Evolutionary conservation across 2,888 invertebrate species (phyloP).

Genomic region (Ganaspis brasiliensis): DNA sequence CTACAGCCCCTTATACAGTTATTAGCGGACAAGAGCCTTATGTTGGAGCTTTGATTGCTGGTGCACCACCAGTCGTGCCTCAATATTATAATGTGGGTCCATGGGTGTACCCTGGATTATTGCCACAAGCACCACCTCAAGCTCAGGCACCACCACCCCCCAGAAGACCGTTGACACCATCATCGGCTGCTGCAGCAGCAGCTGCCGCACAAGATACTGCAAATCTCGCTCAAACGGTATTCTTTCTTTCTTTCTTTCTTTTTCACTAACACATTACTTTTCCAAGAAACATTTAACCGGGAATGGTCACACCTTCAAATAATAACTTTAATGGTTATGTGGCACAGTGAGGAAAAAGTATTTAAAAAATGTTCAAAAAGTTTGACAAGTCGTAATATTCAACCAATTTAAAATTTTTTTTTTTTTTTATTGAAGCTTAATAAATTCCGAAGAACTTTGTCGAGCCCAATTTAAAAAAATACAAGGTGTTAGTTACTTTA

Average conservation of each 20-base stretch:
- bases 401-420: too few relatives aligned
- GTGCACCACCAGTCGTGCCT: conserved; percentile 86
- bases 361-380: too few relatives aligned
- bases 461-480: too few relatives aligned
- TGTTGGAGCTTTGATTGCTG: conserved; percentile 90
- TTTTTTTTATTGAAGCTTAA: too few relatives aligned
- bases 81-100: conserved; percentile 97
- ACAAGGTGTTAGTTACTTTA: too few relatives aligned
- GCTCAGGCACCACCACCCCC: conserved; percentile 82
- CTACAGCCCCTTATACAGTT: conserved; percentile 92
- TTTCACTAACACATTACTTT: too few relatives aligned
- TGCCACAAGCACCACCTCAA: conserved; percentile 85
- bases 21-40: conserved; percentile 93
- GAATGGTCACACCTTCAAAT: too few relatives aligned
- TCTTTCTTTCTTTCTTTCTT: conserved; percentile 22
- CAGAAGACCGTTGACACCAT: conserved; percentile 90
- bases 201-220: conserved; percentile 83
- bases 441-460: too few relatives aligned
- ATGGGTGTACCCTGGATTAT: conserved; percentile 94
- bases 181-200: conserved; percentile 86
- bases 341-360: too few relatives aligned
- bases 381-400: too few relatives aligned
- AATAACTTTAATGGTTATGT: too few relatives aligned
- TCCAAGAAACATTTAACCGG: too few relatives aligned
- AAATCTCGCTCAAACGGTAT: conserved; percentile 80